Evolutionary conservation across 2,113 vertebrate genomes (phyloP), one percentile per base, ranked within the genome.

Genomic region (Muntiacus muntjak): DNA sequence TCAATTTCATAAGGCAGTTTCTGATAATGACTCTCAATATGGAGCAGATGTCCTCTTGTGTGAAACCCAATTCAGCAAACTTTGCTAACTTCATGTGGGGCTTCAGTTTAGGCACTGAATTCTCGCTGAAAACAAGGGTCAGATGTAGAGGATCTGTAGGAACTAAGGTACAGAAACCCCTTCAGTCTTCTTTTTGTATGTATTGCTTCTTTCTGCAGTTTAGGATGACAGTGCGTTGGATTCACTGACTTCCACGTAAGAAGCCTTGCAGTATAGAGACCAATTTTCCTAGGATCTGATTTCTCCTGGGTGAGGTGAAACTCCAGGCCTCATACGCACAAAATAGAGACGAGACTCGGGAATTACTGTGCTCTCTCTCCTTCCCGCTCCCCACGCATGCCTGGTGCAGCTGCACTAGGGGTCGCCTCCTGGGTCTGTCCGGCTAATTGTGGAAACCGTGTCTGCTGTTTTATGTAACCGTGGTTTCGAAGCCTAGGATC

Each of bases 361-460:
- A 21, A 36, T 40, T 2, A 55, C 0, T 3, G 60, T 40, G 25
- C 57, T 5, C 85, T 19, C 40, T 2, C 40, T 4, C 3, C 58
- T 30, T 11, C 23, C 8, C 7, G 0, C 15, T 33, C 19, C n/a
- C 28, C 50, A 11, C 16, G 5, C 1, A 30, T 1, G 19, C 76
- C 43, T 4, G 16, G 19, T 5, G 40, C 83, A 1, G 47, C 83
- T 2, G 33, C 54, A 36, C 71, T 13, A 3, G 2, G 3, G 58
- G 6, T n/a, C 25, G 23, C 88, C 52, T 28, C 9, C 2, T 3
- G 17, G 7, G 14, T 19, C 26, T 1, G 47, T 26, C 5, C 1
- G 16, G 7, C 47, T 17, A 13, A 14, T 0, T 9, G 7, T 17
- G 17, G 0, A 30, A 88, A n/a, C 25, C 2, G 17, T 13, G 23